phyloP scores from a whole-genome alignment of 2,113 vertebrate genomes.

The Zeus faber region DNA sequence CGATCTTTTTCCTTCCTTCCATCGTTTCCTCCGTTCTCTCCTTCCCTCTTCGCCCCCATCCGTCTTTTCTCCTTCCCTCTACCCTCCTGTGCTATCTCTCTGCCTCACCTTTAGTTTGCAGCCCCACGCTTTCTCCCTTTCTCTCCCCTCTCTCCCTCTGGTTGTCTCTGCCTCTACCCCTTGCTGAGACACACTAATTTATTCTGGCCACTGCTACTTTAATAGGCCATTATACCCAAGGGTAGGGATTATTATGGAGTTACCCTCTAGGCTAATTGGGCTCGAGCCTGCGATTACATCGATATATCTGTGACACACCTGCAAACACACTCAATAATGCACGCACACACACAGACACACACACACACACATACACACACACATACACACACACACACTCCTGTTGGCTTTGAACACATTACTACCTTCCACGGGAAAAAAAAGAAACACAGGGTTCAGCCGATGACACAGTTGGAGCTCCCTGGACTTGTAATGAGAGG shows the following conservation, averaged over 20 bases:
- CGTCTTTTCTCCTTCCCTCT: too few relatives aligned
- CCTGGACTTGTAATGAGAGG: conserved; percentile 54
- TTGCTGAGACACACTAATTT: conserved; percentile 47
- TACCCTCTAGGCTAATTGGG: conserved; percentile 72
- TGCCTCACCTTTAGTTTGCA: too few relatives aligned
- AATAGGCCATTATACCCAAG: conserved; percentile 70
- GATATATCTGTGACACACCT: conserved; percentile 62
- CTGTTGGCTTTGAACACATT: conserved; percentile 43
- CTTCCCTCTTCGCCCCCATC: too few relatives aligned
- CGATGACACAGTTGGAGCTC: conserved; percentile 47
- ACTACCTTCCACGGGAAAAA: conserved; percentile 47
- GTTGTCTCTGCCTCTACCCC: neutral
- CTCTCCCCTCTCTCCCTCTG: neutral
- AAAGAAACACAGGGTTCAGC: conserved; percentile 35
- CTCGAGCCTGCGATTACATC: conserved; percentile 64
- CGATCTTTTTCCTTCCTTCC: neutral
- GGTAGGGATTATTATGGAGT: conserved; percentile 66
- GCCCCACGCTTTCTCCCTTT: neutral
- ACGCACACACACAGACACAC: conserved; percentile 40
- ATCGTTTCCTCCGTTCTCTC: too few relatives aligned
- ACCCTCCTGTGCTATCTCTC: too few relatives aligned
- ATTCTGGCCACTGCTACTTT: conserved; percentile 64
- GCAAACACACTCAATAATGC: too few relatives aligned
- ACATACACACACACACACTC: conserved; percentile 6
- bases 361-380: conserved; percentile 12